phyloP scores from a whole-genome alignment of 2,797 vertebrate genomes.

The Urosaurus nigricauda region DNA sequence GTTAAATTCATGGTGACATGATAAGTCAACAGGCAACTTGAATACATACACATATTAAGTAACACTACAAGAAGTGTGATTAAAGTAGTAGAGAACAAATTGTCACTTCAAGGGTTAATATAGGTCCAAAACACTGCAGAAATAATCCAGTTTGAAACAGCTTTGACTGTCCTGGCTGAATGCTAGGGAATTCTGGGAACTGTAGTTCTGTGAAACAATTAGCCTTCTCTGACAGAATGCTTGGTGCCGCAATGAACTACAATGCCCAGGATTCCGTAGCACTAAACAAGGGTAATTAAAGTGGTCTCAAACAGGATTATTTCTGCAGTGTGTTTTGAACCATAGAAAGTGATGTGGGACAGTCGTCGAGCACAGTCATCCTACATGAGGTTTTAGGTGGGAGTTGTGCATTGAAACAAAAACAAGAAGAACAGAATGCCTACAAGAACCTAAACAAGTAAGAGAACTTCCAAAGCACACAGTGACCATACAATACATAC shows the following conservation, averaged over 20 bases:
- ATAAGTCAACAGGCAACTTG: not conserved
- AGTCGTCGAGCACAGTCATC: not conserved
- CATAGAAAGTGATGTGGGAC: not conserved
- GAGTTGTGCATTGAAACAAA: not conserved
- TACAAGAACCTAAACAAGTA: not conserved
- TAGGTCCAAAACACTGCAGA: too few species aligned
- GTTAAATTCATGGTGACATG: too few species aligned
- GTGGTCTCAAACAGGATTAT: too few species aligned
- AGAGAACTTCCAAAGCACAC: not conserved
- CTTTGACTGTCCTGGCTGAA: too few species aligned
- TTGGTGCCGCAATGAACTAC: too few species aligned
- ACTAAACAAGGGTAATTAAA: too few species aligned
- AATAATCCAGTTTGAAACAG: too few species aligned
- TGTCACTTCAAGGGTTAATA: not conserved
- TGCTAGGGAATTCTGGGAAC: too few species aligned
- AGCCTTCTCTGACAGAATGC: too few species aligned
- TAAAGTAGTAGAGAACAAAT: accelerated
- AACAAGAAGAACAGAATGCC: not conserved
- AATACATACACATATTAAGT: not conserved
- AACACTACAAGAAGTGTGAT: not conserved
- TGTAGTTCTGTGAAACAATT: too few species aligned
- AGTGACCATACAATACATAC: not conserved
- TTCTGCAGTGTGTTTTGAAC: too few species aligned
- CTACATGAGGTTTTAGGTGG: not conserved
- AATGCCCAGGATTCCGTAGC: too few species aligned